Evolutionary conservation across 2,888 invertebrate species (phyloP).

Genomic region (Pristionchus japonicus): DNA sequence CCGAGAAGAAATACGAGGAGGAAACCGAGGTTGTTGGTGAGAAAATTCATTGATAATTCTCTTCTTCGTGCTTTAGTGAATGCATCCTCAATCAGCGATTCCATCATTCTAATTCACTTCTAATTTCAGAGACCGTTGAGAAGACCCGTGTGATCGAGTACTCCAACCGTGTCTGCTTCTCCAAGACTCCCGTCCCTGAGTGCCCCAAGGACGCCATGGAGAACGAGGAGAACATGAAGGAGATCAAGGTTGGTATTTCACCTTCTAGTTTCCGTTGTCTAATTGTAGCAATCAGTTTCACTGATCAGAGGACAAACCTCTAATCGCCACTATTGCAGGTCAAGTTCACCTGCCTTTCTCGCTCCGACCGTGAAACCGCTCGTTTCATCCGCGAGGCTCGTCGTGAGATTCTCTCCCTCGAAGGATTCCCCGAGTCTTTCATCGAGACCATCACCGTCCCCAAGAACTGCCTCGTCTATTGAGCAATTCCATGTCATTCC

Average conservation of each 20-base stretch:
- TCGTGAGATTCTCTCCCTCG: neutral
- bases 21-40: conserved; percentile 24
- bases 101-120: neutral
- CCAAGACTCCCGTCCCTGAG: conserved; percentile 59
- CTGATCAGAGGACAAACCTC: neutral
- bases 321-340: neutral
- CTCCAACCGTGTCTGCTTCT: conserved; percentile 69
- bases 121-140: conserved; percentile 60
- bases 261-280: too few relatives aligned
- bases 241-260: neutral
- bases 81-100: too few relatives aligned
- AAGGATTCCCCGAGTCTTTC: neutral
- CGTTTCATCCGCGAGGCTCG: conserved; percentile 37
- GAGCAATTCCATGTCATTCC: neutral
- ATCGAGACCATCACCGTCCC: conserved; percentile 38
- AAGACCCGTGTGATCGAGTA: conserved; percentile 64
- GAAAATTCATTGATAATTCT: too few relatives aligned
- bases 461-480: conserved; percentile 25
- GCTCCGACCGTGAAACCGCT: conserved; percentile 18
- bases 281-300: too few relatives aligned
- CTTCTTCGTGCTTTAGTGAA: too few relatives aligned
- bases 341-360: conserved; percentile 14
- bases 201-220: conserved; percentile 52
- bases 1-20: neutral
- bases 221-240: neutral